Evolutionary conservation across 2,888 invertebrate genomes (phyloP), one percentile per base, ranked within the genome.

Genomic region (Caenorhabditis becei): DNA sequence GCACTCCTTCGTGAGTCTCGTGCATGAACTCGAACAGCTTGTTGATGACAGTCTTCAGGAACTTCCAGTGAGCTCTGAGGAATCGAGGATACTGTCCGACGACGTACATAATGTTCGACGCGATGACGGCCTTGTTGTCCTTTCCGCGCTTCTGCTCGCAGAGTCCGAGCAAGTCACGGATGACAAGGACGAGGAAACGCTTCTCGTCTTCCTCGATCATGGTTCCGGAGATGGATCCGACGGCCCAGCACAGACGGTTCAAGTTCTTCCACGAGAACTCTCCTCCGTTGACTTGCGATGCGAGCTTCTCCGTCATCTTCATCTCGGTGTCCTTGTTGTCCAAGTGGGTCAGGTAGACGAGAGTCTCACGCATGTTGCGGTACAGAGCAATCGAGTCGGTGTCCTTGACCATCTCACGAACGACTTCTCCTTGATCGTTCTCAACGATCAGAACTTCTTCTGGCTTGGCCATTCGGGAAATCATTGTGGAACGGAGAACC

Each of bases 21-120:
- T 99, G 99, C 99, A 99, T 99, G 92, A 99, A 99, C 93, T 99
- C 99, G 93, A 99, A 99, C 74, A 99, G 94, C 93, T 99, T 99
- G 93, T 98, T 99, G 80, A 99, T 97, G n/a, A 87, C 87, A 63
- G 99, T 99, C 93, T 99, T 99, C 83, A 99, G 94, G 93, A 99
- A 99, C 92, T 97, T 96, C 99, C 99, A 99, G 92, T 99, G 99
- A n/a, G 97, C 97, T 88, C 97, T 94, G 82, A 99, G 93, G 93
- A 99, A 99, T 78, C 98, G 89, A 54, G 99, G 99, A 93, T 99
- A 99, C 92, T 99, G 99, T 2, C 99, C 99, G 67, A 99, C 99
- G 78, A 99, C 98, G 93, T 99, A 91, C 99, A 99, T 99, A 84
- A 99, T 99, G 93, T 99, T 99, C 85, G 97, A 97, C 18, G 99